A percentile compares a stretch with the other conserved stretches of the same genome.
Evolutionary conservation across 1,140 invertebrate species (phyloP).

Genomic region (Hirudo medicinalis): DNA sequence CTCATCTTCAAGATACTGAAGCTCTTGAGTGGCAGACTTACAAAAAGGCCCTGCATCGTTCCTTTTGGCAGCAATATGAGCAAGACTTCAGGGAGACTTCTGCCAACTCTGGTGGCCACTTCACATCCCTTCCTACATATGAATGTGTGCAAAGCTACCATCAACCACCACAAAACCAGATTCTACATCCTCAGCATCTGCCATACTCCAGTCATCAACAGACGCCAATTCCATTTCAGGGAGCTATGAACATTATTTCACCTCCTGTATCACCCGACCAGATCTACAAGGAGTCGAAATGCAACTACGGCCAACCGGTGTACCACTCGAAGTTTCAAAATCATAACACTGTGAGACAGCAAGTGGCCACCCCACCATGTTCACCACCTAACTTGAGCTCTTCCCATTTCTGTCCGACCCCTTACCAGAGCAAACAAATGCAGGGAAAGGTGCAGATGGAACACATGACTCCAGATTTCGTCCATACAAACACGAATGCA

Average conservation of each 20-base stretch:
- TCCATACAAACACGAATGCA: background rate
- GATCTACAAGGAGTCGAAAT: background rate
- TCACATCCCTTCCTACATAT: background rate
- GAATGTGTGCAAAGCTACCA: background rate
- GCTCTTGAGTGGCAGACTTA: background rate
- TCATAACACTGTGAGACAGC: background rate
- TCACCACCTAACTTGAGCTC: background rate
- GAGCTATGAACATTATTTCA: background rate
- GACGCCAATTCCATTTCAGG: background rate
- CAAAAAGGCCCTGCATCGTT: background rate
- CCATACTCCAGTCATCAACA: background rate
- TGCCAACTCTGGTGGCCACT: too few species aligned
- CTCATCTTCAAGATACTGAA: background rate
- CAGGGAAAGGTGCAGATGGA: background rate
- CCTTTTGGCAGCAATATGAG: slow-evolving; percentile 3
- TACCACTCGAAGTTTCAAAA: background rate
- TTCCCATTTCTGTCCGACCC: background rate
- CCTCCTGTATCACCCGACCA: background rate
- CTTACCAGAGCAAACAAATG: background rate
- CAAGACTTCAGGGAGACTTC: background rate
- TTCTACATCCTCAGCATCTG: background rate
- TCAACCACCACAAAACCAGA: background rate
- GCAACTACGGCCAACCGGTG: background rate
- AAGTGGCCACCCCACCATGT: background rate
- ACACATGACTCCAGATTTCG: background rate